phyloP scores from a whole-genome alignment of 2,888 invertebrate species.

The Aspidiotus destructor region DNA sequence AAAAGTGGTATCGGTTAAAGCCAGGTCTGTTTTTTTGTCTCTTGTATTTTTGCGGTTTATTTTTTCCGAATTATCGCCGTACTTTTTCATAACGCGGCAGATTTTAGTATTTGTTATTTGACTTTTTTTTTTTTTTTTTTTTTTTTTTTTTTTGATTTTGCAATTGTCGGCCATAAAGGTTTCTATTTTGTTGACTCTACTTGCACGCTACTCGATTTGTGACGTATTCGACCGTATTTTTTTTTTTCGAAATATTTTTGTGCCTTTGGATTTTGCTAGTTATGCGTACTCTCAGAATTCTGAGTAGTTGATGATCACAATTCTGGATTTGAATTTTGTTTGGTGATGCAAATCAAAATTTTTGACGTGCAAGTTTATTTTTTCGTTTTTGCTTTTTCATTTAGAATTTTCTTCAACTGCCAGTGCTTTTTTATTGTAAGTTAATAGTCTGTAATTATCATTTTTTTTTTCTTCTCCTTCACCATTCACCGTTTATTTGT shows the following conservation, averaged over 20 bases:
- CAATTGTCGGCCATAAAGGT: conserved; percentile 7
- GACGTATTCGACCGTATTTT: too few species aligned
- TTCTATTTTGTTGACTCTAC: too few species aligned
- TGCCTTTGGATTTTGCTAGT: too few species aligned
- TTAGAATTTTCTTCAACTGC: background rate
- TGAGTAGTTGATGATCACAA: too few species aligned
- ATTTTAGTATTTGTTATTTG: conserved; percentile 8
- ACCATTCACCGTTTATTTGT: too few species aligned
- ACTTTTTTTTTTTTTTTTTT: conserved; percentile 12
- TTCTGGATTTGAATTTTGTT: background rate
- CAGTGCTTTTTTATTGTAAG: too few species aligned
- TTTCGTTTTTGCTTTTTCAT: conserved; percentile 22
- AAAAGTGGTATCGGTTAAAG: conserved; percentile 96
- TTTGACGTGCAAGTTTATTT: background rate
- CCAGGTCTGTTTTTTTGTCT: conserved; percentile 69
- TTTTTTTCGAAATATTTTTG: too few species aligned
- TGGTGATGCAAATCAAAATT: background rate
- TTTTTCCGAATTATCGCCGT: background rate
- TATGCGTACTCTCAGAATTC: too few species aligned
- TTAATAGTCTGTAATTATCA: too few species aligned
- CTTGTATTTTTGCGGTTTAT: conserved; percentile 13
- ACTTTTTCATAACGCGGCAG: conserved; percentile 19
- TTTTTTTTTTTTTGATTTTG: conserved; percentile 12
- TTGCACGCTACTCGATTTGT: too few species aligned
- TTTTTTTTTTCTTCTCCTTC: too few species aligned